Percentiles rank a stretch among this genome's conserved stretches.
Evolutionary conservation across 1,140 invertebrate genomes (phyloP).

Genomic region (Epicauta chinensis): DNA sequence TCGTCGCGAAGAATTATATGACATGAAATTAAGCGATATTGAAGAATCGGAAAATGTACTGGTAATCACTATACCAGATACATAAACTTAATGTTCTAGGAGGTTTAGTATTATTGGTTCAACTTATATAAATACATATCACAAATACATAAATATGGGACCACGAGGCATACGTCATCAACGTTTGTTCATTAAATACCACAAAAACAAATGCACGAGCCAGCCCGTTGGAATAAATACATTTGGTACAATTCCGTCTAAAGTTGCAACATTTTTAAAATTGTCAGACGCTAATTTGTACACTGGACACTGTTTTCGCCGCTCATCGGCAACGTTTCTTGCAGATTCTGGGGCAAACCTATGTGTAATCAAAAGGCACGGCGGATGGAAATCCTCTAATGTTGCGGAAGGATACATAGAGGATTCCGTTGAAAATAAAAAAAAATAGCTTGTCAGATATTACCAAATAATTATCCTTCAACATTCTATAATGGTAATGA

Average conservation of each 20-base stretch:
- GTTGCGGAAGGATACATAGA: constrained; percentile 5
- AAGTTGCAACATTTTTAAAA: constrained; percentile 8
- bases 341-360: constrained; percentile 1
- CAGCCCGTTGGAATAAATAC: constrained; percentile 8
- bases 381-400: constrained; percentile 8
- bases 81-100: too few species aligned
- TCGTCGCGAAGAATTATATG: too few species aligned
- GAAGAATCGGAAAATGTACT: too few species aligned
- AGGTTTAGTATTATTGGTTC: too few species aligned
- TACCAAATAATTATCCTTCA: too few species aligned
- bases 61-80: too few species aligned
- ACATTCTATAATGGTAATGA: too few species aligned
- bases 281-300: constrained; percentile 2
- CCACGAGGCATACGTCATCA: neutral
- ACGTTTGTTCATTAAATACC: neutral
- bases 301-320: constrained; percentile 7
- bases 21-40: too few species aligned
- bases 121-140: too few species aligned
- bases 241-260: constrained; percentile 2
- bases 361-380: constrained; percentile 1
- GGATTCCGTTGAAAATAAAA: too few species aligned
- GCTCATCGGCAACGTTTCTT: neutral
- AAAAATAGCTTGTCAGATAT: too few species aligned
- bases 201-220: neutral
- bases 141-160: too few species aligned